Conservation (phyloP, 1,140 invertebrate species). For the Meloidogyne hapla region DNA sequence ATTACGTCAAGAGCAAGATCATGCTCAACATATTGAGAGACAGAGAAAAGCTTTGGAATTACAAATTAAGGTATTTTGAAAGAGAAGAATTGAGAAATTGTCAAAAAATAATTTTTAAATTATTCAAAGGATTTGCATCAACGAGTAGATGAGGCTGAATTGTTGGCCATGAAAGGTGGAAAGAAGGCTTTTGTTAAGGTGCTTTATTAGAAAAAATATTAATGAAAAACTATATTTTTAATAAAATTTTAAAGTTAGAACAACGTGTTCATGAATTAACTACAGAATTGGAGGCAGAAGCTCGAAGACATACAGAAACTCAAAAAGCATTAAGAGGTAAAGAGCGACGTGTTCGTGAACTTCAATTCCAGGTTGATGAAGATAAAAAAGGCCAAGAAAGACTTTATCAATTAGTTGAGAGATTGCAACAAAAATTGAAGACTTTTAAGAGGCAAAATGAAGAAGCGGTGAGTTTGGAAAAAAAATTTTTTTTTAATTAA, state of each 20-base stretch:
- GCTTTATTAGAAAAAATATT: not conserved
- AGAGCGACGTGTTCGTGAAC: conserved; percentile 65
- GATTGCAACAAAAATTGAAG: conserved; percentile 98
- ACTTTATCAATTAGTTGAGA: conserved; percentile 87
- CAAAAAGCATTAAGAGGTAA: conserved; percentile 68
- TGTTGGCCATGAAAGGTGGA: conserved; percentile 92
- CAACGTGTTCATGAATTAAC: conserved; percentile 65
- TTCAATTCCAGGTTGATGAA: conserved; percentile 64
- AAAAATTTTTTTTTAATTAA: not conserved
- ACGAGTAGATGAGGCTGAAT: conserved; percentile 90
- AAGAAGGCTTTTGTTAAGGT: conserved; percentile 68
- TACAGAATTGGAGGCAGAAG: conserved; percentile 67
- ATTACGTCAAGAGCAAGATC: conserved; percentile 95
- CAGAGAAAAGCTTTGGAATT: conserved; percentile 80
- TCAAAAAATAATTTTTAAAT: not conserved
- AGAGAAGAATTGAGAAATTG: not conserved
- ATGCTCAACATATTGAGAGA: conserved; percentile 93
- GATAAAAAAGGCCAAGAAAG: conserved; percentile 63
- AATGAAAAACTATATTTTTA: not conserved
- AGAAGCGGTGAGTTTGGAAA: conserved; percentile 74
- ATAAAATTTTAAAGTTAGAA: conserved; percentile 53
- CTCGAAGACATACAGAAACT: conserved; percentile 67
- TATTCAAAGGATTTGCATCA: conserved; percentile 76
- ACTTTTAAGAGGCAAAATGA: conserved; percentile 99
- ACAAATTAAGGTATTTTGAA: conserved; percentile 68